Conservation (phyloP, 2,888 invertebrate genomes). For the Harpagoxenus sublaevis region DNA sequence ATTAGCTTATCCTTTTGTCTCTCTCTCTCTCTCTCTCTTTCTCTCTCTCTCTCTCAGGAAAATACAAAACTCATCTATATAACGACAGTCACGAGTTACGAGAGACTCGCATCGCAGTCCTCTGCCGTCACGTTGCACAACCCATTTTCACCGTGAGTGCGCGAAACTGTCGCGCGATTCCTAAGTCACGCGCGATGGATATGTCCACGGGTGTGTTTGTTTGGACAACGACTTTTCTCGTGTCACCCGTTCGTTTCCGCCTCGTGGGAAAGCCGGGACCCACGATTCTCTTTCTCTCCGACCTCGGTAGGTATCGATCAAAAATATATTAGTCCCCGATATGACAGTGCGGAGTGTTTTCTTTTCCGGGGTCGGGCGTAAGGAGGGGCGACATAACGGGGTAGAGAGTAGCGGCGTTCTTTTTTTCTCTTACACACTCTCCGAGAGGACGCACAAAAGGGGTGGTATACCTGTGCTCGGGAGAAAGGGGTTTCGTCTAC, state of each 20-base stretch:
- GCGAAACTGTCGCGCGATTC: conserved; percentile 66
- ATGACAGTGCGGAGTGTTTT: conserved; percentile 86
- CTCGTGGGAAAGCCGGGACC: conserved; percentile 83
- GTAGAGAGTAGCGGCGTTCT: conserved; percentile 56
- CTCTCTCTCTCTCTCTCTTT: too few relatives aligned
- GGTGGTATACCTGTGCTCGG: conserved; percentile 81
- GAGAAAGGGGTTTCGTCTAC: conserved; percentile 82
- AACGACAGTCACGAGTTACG: conserved; percentile 12
- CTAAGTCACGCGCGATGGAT: conserved; percentile 76
- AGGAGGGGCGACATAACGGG: conserved; percentile 68
- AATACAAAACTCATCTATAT: background rate
- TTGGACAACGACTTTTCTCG: conserved; percentile 85
- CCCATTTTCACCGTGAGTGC: conserved; percentile 63
- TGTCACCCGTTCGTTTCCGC: conserved; percentile 57
- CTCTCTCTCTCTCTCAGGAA: background rate
- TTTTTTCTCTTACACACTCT: conserved; percentile 65
- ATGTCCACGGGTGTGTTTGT: conserved; percentile 84
- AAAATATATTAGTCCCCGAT: conserved; percentile 86
- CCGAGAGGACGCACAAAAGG: conserved; percentile 75
- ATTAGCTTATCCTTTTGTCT: background rate
- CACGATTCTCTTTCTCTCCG: conserved; percentile 76
- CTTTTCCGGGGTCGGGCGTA: conserved; percentile 67
- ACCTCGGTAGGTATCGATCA: conserved; percentile 82
- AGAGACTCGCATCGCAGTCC: background rate
- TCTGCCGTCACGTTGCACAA: conserved; percentile 38